Base-by-base conservation (phyloP, 1,140 invertebrate species). In the Eumeta japonica region DNA sequence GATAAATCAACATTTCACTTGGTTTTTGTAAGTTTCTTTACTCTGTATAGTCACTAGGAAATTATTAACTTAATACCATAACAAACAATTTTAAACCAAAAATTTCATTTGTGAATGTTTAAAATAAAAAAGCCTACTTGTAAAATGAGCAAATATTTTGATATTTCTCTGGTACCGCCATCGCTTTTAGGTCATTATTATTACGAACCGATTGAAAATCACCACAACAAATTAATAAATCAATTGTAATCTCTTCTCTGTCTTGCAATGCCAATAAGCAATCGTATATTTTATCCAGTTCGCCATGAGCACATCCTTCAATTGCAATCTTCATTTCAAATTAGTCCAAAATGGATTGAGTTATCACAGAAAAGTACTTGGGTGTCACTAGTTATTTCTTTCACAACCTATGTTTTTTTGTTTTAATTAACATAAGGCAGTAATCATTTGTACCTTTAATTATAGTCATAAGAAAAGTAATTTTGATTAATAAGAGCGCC, bases 251-350 rank as follows among this genome's bases (percentile, higher is more conserved):
- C 0, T 74, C 76, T 50, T 85, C 80, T 45, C 80, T 75, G 54
- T 84, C 78, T 76, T 92, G 85, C 28, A 90, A 71, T 37, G 83
- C 75, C 51, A 83, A 72, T 31, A 97, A 81, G 7, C 87, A 84
- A 40, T 90, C 84, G 58, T 98, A 99, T 47, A 99, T 97, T 56
- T 84, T 89, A 51, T 98, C 95, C 39, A 99, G 75, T 64, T 97
- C 93, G 2, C 97, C 97, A 78, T 99, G 96, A 51, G 92, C 89
- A 80, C 97, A 99, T 35, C 97, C 97, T 81, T 96, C 94, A 0
- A 99, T 78, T 3, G 94, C 96, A 32, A 98, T 89, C 73, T 89
- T 91, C 94, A 98, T 98, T 54, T 50, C 80, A 33, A 46, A 15
- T 35, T 16, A 39, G 10, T 20, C 15, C 28, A 41, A 36, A 24